Evolutionary conservation across 1,140 invertebrate species (phyloP).

Genomic region (Ceratina japonica): DNA sequence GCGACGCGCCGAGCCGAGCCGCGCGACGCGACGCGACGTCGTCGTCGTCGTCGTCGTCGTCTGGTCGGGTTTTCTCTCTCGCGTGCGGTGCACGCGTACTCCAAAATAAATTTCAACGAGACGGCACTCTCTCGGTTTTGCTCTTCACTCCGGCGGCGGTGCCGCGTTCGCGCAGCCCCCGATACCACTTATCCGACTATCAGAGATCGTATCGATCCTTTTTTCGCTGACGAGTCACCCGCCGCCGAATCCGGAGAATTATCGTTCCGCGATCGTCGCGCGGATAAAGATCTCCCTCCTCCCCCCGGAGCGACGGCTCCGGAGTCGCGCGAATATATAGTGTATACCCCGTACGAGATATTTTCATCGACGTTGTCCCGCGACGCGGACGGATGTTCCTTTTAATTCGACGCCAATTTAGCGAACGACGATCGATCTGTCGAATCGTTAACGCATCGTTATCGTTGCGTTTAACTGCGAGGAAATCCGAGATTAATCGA

Average conservation of each 20-base stretch:
- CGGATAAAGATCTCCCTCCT: slow-evolving; percentile 46
- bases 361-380: too few relatives aligned
- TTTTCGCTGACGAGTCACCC: slow-evolving; percentile 13
- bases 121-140: not conserved
- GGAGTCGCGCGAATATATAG: not conserved
- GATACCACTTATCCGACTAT: slow-evolving; percentile 9
- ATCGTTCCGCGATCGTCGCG: slow-evolving; percentile 7
- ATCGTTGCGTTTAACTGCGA: too few relatives aligned
- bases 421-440: too few relatives aligned
- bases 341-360: too few relatives aligned
- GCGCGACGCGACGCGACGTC: not conserved
- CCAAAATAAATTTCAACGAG: slow-evolving; percentile 27
- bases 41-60: slow-evolving; percentile 21
- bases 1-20: too few relatives aligned
- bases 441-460: too few relatives aligned
- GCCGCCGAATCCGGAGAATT: slow-evolving; percentile 11
- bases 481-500: too few relatives aligned
- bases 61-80: slow-evolving; percentile 2
- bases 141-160: not conserved
- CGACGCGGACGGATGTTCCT: too few relatives aligned
- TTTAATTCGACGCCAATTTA: too few relatives aligned
- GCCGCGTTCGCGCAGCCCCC: not conserved
- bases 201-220: slow-evolving; percentile 19
- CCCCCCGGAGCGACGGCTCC: slow-evolving; percentile 8
- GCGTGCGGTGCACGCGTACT: not conserved